Conservation (phyloP, 53 echinoderm and acorn worm species). For the Patiria pectinifera region DNA sequence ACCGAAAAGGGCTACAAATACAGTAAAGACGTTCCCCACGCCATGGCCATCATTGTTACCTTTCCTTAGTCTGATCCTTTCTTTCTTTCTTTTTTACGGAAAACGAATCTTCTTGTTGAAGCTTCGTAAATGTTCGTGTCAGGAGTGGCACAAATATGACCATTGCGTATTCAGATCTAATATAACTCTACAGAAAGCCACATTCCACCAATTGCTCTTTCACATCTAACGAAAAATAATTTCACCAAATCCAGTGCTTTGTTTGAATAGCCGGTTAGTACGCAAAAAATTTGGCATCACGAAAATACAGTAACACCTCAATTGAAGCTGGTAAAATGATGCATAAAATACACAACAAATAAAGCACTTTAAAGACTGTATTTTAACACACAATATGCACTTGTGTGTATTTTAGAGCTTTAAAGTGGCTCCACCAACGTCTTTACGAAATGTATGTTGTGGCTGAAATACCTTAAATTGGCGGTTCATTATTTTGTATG, state of each 20-base stretch:
- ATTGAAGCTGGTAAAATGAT: too few relatives aligned
- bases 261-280: neutral
- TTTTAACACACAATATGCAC: too few relatives aligned
- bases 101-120: neutral
- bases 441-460: too few relatives aligned
- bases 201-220: slow-evolving; percentile 25
- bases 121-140: neutral
- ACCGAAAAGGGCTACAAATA: slow-evolving; percentile 36
- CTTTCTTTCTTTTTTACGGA: neutral
- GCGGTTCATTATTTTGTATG: too few relatives aligned
- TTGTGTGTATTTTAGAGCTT: too few relatives aligned
- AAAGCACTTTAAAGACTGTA: too few relatives aligned
- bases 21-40: neutral
- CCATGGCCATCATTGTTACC: neutral
- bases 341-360: too few relatives aligned
- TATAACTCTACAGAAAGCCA: slow-evolving; percentile 18
- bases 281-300: neutral
- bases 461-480: too few relatives aligned
- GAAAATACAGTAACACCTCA: too few relatives aligned
- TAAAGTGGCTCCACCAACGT: too few relatives aligned
- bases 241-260: neutral
- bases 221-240: neutral
- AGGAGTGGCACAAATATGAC: neutral
- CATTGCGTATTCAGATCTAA: neutral
- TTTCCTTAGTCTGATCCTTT: neutral